Conservation (phyloP, 35 echinoderm and acorn worm genomes). For the Apostichopus californicus region DNA sequence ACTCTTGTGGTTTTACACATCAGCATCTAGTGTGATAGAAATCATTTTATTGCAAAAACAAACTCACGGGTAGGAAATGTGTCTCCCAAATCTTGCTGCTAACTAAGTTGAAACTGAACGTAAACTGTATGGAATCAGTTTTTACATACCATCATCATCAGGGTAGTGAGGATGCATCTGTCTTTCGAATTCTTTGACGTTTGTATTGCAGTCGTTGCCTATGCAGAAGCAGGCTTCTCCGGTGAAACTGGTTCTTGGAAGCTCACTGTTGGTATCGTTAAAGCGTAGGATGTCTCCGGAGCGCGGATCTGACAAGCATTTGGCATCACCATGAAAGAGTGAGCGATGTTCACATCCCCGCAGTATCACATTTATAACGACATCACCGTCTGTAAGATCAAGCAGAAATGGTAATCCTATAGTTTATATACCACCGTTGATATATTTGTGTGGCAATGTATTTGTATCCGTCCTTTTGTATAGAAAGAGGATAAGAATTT, state of each 20-base stretch:
- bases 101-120: too few relatives aligned
- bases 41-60: too few relatives aligned
- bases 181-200: neutral
- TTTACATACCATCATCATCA: neutral
- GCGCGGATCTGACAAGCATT: neutral
- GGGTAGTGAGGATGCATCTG: neutral
- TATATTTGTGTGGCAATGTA: too few relatives aligned
- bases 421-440: too few relatives aligned
- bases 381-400: neutral
- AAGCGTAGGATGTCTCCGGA: neutral
- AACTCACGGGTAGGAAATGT: too few relatives aligned
- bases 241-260: neutral
- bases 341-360: neutral
- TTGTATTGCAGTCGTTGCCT: neutral
- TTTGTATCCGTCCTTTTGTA: too few relatives aligned
- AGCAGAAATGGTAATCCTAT: too few relatives aligned
- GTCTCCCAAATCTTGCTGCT: too few relatives aligned
- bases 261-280: neutral
- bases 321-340: neutral
- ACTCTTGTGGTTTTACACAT: too few relatives aligned
- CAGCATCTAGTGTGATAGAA: too few relatives aligned
- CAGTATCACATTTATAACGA: neutral
- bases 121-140: neutral
- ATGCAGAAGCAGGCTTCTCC: constrained; percentile 22
- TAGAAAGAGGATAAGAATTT: too few relatives aligned